Base-by-base conservation (phyloP, 2,797 vertebrate genomes). In the Pterois miles region DNA sequence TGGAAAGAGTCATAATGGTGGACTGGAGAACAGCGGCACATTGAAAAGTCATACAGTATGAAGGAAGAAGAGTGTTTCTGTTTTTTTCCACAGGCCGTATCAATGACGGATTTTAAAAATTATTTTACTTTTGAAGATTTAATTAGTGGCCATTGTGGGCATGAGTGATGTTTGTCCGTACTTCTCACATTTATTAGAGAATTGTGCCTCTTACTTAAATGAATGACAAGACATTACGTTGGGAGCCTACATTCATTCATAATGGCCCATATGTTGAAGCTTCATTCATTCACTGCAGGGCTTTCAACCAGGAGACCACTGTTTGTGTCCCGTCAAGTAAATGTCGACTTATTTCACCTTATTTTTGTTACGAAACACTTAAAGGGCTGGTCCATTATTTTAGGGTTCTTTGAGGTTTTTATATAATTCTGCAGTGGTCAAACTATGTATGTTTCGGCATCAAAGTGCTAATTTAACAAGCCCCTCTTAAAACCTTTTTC, bases 51-150 rank as follows among this genome's bases (percentile, higher is more conserved):
- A 20, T 14, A 22, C 5, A 11, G 20, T n/a, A 13, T 29, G 27
- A 69, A 23, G 56, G 60, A 13, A 67, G 29, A 18, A 33, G 16
- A 33, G 3, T 33, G n/a, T 36, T 59, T 63, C 3, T 27, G 23
- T 34, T 58, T 34, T 8, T 3, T 62, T n/a, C n/a, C 9, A 54
- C 36, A 53, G 29, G 22, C 57, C 56, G 29, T 29, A 25, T 63
- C 18, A 38, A 13, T 36, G 16, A 36, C 52, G 16, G 11, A 60
- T 63, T 75, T 73, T 13, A 20, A 80, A 78, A 54, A 29, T 3
- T 36, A 50, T 57, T 68, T 66, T 43, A 20, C 66, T 38, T 66
- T 68, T 69, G 74, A 82, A 64, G 34, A 70, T 65, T 48, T 56
- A 67, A 76, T 83, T 67, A 77, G 46, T 64, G 38, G 9, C 29